Evolutionary conservation across 2,797 vertebrate species (phyloP).

Genomic region (Cyprinella venusta): DNA sequence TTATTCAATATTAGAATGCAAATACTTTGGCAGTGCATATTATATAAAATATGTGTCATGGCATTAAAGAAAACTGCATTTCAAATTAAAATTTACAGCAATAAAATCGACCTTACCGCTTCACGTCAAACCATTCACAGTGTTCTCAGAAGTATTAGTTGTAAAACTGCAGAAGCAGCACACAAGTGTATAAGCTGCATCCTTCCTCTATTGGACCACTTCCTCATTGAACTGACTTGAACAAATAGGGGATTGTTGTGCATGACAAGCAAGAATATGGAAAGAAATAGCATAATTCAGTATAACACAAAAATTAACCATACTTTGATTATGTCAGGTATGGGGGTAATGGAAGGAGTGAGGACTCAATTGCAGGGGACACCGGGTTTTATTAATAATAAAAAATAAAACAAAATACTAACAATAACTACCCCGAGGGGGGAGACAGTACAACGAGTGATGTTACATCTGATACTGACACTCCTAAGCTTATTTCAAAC

Average conservation of each 20-base stretch:
- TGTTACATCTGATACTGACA: no score
- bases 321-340: background rate
- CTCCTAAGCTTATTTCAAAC: no score
- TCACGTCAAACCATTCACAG: background rate
- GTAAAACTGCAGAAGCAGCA: background rate
- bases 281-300: background rate
- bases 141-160: background rate
- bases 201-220: constrained; percentile 6
- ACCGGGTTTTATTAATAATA: no score
- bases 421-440: no score
- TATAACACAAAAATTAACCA: background rate
- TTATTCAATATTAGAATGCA: background rate
- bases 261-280: background rate
- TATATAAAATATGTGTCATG: background rate
- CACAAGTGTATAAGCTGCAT: background rate
- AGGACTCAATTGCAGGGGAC: no score
- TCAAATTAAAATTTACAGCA: background rate
- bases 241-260: background rate
- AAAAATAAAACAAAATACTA: no score
- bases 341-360: no score
- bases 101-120: background rate
- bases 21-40: background rate
- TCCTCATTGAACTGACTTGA: background rate
- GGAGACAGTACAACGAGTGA: no score
- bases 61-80: background rate